Conservation (phyloP, 1,140 invertebrate species). For the Delia radicum region DNA sequence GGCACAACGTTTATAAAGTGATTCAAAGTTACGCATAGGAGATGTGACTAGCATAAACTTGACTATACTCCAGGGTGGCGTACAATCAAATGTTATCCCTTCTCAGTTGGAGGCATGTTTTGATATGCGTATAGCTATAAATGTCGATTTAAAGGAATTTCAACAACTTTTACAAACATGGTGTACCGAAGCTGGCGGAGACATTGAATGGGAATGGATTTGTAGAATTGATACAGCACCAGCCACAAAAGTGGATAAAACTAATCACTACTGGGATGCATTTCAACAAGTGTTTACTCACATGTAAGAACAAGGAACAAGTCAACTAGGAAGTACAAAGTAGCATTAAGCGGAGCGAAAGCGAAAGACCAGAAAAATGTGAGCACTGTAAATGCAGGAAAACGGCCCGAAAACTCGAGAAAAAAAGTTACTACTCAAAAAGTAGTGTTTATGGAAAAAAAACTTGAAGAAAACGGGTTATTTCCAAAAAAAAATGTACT, state of each 20-base stretch:
- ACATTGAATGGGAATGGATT: conserved; percentile 70
- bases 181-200: conserved; percentile 77
- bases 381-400: too few species aligned
- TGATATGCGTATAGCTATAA: conserved; percentile 75
- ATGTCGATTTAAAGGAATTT: conserved; percentile 67
- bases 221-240: conserved; percentile 64
- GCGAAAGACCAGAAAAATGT: too few species aligned
- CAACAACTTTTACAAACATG: conserved; percentile 68
- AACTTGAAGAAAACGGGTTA: too few species aligned
- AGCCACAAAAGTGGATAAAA: conserved; percentile 65
- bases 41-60: conserved; percentile 86
- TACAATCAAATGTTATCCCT: conserved; percentile 87
- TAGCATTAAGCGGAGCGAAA: too few species aligned
- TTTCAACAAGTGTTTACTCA: conserved; percentile 64
- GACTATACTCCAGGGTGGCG: conserved; percentile 80
- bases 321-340: too few species aligned
- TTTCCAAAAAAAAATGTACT: too few species aligned
- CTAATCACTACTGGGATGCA: conserved; percentile 76
- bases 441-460: too few species aligned
- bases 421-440: too few species aligned
- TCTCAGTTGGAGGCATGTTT: conserved; percentile 72
- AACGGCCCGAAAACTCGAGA: too few species aligned
- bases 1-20: conserved; percentile 63
- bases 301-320: conserved; percentile 52
- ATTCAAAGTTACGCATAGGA: conserved; percentile 67